Base-by-base conservation (phyloP, 2,888 invertebrate species). In the Pardosa pseudoannulata region DNA sequence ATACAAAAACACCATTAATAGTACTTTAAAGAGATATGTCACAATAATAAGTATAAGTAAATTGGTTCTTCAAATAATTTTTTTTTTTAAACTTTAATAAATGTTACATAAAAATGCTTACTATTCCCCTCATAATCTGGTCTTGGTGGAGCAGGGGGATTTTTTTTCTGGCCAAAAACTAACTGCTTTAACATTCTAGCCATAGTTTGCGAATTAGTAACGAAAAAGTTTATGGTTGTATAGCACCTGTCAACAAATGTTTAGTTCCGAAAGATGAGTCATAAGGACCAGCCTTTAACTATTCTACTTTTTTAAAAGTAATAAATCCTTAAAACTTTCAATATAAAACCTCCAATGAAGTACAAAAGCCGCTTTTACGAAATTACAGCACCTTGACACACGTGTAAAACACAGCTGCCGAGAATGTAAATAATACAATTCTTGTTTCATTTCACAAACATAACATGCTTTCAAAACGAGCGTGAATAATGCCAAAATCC, bases 111-210 rank as follows among this genome's bases (percentile, higher is more conserved):
- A 72, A 71, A 36, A 9, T 11, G 27, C 72, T 46, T 79, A 87
- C 87, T 74, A 31, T 80, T 72, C 1, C 87, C 87, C 72, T 80
- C 79, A 70, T 87, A 87, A 76, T 87, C 87, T 13, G 80, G 80
- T 74, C 67, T 70, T 2, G 80, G 80, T n/a, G 87, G 87, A 7
- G 79, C 79, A n/a, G 87, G 87, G 16, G 87, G 87, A 31, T 80
- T 87, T 46, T 87, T 87, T 50, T 87, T 87, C 41, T 80, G 87
- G 28, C 80, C 80, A 67, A 87, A 87, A 32, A 79, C 87, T 23
- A 87, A 76, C 13, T 87, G 80, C 23, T 87, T 87, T 19, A 87
- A 76, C 39, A 87, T 87, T 72, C 80, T 87, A 16, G 87, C 87
- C 87, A 87, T 87, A 19, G 31, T 23, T 62, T 62, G 11, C n/a